Evolutionary conservation across 2,113 vertebrate species (phyloP), one percentile per base, ranked within the genome.

Genomic region (Uria aalge): DNA sequence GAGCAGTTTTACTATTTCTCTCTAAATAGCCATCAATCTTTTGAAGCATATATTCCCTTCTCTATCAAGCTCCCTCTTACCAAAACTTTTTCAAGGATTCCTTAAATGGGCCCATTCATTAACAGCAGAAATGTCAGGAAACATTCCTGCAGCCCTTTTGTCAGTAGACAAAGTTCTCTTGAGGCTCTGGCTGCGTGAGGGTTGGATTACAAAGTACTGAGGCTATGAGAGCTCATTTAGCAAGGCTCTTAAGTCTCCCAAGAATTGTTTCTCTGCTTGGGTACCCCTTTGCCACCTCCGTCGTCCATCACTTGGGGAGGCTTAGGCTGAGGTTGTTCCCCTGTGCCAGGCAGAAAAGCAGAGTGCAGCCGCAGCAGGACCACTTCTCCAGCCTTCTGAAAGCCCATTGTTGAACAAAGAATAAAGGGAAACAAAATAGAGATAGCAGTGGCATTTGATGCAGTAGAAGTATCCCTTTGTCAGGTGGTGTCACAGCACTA

Each of bases 271-370:
- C 66, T 64, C 21, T 0, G 2, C 8, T 66, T 79, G 45, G 59
- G 36, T 34, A 79, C 11, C 12, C 15, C 34, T 76, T 77, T 4
- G 5, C 18, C 30, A 23, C 41, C 48, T 60, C 63, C 74, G n/a
- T 53, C 1, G 1, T 47, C 41, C 18, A 19, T 48, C 50, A 40
- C 50, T 11, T 2, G 0, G 15, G 26, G 6, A 56, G 7, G 18
- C 71, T 84, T 64, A 14, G 15, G 21, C 34, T 76, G 59, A 68
- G 30, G 8, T 52, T 57, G 24, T 41, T 89, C 4, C 21, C n/a
- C 30, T 56, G 14, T 78, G 50, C 9, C 15, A 75, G 57, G 57
- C n/a, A 87, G 53, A 82, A 68, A 8, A 72, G 22, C 36, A 45
- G 19, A 47, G 67, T 84, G 32, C 74, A 95, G 69, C 47, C 89